Evolutionary conservation across 2,888 invertebrate genomes (phyloP), one percentile per base, ranked within the genome.

Genomic region (Gastracanthus pulcherrimus): DNA sequence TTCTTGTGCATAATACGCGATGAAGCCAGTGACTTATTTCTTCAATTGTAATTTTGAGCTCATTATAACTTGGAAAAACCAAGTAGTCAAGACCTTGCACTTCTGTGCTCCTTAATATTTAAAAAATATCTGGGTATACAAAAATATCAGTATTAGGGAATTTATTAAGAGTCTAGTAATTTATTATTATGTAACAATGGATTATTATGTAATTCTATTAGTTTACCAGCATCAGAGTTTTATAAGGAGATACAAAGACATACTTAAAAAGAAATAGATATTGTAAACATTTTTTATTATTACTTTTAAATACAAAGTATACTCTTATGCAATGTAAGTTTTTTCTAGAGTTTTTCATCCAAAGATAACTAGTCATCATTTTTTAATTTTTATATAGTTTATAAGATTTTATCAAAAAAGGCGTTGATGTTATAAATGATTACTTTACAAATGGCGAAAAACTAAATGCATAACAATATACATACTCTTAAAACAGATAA

Each of bases 131-230:
- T 34, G 11, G 29, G 16, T 11, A 58, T 60, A 58, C 2, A 71
- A 23, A 55, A 58, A 31, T 29, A 76, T 67, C 76, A 67, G 76
- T 76, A 76, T 76, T 76, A 67, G 23, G 36, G 29, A 67, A 51
- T n/a, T 41, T 31, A 66, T 76, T 38, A 48, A 4, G 36, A 55
- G 55, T 55, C 55, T 34, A 11, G 58, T 31, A 13, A 64, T 23
- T 62, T 45, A 29, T 31, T 66, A 66, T 66, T 66, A 26, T 9
- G 34, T 55, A 38, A 66, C 38, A 19, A 2, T 38, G 29, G 19
- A 29, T 41, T 60, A n/a, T 72, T 38, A 41, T 31, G 31, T 4
- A 16, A 76, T 41, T 64, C 13, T 23, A 31, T 76, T 29, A 23
- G 13, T 76, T 76, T 55, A 67, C 34, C n/a, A 41, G 31, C 26